Evolutionary conservation across 1,140 invertebrate genomes (phyloP), one percentile per base, ranked within the genome.

Genomic region (Zaprionus tsacasi): DNA sequence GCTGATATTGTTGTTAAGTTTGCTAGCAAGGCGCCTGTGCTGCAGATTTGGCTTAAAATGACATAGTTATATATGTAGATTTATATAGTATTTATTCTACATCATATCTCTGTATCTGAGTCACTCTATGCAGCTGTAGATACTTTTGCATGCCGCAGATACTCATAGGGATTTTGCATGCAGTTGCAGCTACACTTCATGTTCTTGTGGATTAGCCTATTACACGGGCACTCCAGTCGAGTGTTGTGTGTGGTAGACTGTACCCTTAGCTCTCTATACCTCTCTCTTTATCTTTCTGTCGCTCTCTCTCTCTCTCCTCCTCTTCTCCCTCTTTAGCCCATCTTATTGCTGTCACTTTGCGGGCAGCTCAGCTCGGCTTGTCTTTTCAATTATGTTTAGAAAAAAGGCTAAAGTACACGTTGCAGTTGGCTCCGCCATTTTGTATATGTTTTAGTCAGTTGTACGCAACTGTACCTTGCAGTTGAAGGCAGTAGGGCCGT

Each of bases 201-300:
- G n/a, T 73, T 50, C 35, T 57, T 57, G 58, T 40, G 52, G 43
- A 75, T 58, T 56, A 48, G 55, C 60, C 58, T 58, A 71, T 70
- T 70, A 61, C 67, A 54, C 60, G 57, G 10, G 11, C 64, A 56
- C 36, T 30, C 25, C 17, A 55, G 57, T 54, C n/a, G 30, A 15
- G 52, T 58, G 45, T 11, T 36, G 15, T 35, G 52, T 25, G n/a
- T 36, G 30, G 11, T 40, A 25, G n/a, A 12, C 48, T 21, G 21
- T 21, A 21, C 21, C 2, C 21, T 21, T 21, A 1, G 3, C 2
- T 17, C 10, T 36, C 10, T 21, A 1, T 21, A 2, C 21, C 21
- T 35, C 21, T 10, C 45, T 17, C 21, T 27, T 15, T n/a, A 35
- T 40, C 6, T 60, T 15, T 56, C 25, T 15, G 36, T 35, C 36